A percentile compares a stretch with the other conserved stretches of the same genome.
Conservation (phyloP, 2,113 vertebrate species). For the Calidris pygmaea region DNA sequence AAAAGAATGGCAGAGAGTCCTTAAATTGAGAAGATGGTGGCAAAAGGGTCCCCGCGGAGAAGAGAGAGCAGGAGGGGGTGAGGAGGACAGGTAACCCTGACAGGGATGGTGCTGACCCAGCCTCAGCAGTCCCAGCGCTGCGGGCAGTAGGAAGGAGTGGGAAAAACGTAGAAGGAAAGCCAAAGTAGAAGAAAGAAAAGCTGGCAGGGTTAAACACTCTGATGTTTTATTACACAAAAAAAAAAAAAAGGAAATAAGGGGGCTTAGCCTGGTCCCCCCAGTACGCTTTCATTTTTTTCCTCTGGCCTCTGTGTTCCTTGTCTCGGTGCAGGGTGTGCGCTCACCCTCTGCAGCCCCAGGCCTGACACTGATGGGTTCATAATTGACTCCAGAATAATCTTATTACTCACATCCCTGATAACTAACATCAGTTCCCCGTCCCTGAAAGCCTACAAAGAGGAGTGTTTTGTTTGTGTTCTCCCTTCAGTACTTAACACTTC, state of each 20-base stretch:
- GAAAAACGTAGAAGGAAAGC: neutral
- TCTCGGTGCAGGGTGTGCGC: fast-evolving
- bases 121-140: neutral
- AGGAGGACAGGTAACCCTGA: neutral
- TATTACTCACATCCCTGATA: neutral
- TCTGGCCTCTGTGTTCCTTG: neutral
- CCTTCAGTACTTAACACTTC: constrained; percentile 13
- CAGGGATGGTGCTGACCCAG: neutral
- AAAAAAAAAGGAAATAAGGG: neutral
- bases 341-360: neutral
- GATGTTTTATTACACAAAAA: neutral
- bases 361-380: neutral
- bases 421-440: neutral
- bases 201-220: neutral
- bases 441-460: constrained; percentile 22
- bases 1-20: neutral
- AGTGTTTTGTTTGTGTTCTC: constrained; percentile 18
- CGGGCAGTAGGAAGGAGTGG: neutral
- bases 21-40: too few species aligned
- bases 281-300: neutral
- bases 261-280: neutral
- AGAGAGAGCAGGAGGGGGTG: neutral
- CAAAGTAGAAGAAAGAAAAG: neutral
- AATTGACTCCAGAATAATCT: constrained; percentile 4
- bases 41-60: neutral